Evolutionary conservation across 2,888 invertebrate genomes (phyloP).

Genomic region (Aromia moschata): DNA sequence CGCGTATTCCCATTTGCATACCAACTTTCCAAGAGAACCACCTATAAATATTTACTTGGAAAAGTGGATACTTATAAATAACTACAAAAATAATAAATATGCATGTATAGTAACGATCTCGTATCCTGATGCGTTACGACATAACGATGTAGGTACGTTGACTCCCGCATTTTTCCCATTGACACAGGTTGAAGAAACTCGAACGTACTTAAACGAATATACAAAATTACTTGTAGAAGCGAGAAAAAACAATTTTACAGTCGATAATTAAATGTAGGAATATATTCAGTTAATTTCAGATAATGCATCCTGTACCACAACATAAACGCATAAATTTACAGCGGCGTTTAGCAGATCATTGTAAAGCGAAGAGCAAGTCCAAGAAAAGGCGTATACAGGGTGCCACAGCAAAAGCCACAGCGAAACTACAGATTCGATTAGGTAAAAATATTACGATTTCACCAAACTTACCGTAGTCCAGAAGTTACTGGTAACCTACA

Average conservation of each 20-base stretch:
- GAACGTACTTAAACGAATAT: neutral
- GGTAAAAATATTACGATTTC: no score
- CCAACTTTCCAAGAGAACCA: neutral
- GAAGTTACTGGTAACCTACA: no score
- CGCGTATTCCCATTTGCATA: neutral
- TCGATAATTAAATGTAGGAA: conserved; percentile 1
- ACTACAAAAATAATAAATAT: neutral
- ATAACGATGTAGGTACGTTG: neutral
- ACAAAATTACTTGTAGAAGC: neutral
- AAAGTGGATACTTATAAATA: neutral
- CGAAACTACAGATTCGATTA: no score
- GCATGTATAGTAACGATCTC: neutral
- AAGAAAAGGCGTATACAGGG: conserved; percentile 1
- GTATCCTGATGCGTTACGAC: neutral
- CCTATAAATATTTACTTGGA: neutral
- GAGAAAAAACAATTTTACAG: neutral
- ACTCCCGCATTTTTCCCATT: neutral
- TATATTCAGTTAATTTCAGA: conserved; percentile 10
- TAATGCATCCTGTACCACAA: conserved; percentile 6
- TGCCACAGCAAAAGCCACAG: no score
- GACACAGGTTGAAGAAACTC: neutral
- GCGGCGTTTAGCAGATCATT: conserved; percentile 10
- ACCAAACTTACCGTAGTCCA: no score
- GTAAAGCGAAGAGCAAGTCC: conserved; percentile 1
- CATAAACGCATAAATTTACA: conserved; percentile 4